Percentiles rank a stretch among this genome's conserved stretches.
These are phyloP conservation scores for Catamblyrhynchus diadema DNA, from an alignment of 2,797 vertebrate genomes.

Conservation along the genomic window DNA sequence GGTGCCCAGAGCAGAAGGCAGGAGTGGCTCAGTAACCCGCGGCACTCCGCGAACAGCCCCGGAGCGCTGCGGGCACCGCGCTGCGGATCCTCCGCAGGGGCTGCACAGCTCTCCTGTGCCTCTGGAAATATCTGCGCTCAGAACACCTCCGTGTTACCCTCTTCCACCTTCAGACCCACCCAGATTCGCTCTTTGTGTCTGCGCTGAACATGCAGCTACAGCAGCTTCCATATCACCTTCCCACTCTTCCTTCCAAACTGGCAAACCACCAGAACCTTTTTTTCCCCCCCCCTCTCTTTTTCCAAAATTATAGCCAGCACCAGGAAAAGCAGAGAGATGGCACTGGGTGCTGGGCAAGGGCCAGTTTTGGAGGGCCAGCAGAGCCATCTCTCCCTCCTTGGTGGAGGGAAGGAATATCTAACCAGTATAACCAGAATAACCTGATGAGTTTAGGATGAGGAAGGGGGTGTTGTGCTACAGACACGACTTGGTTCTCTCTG, in stretches of 20 bases:
- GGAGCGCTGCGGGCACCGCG: background rate
- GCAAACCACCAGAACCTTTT: background rate
- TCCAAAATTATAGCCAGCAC: background rate
- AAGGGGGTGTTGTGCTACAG: rapidly evolving
- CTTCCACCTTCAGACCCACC: background rate
- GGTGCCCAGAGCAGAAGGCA: background rate
- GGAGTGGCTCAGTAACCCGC: background rate
- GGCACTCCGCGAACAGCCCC: background rate
- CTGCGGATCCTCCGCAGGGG: background rate
- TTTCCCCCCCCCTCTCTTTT: rapidly evolving
- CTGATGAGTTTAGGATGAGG: background rate
- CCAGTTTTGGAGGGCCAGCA: background rate
- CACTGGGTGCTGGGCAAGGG: background rate
- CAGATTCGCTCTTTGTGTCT: background rate
- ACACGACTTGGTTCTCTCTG: background rate
- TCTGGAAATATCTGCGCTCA: background rate
- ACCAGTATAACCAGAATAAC: background rate
- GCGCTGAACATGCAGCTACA: background rate
- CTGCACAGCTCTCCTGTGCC: background rate
- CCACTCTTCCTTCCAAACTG: background rate
- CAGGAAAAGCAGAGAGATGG: background rate
- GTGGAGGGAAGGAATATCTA: background rate
- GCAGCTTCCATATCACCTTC: conserved; percentile 33
- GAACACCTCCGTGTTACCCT: background rate
- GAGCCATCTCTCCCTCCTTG: background rate